Evolutionary conservation across 2,888 invertebrate species (phyloP), one percentile per base, ranked within the genome.

Genomic region (Aporophyla lueneburgensis): DNA sequence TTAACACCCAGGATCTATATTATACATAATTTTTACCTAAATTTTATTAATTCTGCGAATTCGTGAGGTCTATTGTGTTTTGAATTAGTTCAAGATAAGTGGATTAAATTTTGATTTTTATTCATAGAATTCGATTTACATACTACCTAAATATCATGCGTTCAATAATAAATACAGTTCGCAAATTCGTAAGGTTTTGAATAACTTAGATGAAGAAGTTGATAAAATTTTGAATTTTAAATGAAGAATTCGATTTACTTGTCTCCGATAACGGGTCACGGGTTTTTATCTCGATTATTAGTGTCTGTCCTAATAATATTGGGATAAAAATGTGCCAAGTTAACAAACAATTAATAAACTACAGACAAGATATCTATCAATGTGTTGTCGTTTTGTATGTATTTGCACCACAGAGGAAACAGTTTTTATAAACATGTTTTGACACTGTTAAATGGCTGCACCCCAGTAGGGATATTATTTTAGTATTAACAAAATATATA

Each of bases 281-380:
- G 5, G 14, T 56, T 71, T 71, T 77, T 77, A 63, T 78, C 43
- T 71, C 33, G n/a, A 66, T 51, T 43, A 56, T 68, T 71, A 21
- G 19, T 14, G 14, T 43, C 9, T 33, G 24, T 53, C 21, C 1
- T 70, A 21, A 24, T 61, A 24, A 24, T 71, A 71, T 49, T 58
- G 58, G 33, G 46, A 71, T 71, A 71, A 72, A 79, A 65, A 61
- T 54, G 65, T 79, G 72, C 58, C 53, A 53, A 51, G 49, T 24
- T 40, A 33, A 24, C n/a, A 58, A 71, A 49, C 2, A 43, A 33
- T 24, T 14, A n/a, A 43, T 14, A 9, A n/a, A 51, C n/a, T 27
- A 58, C 5, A 43, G 0, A 43, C 63, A 43, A 58, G 9, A 43
- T n/a, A 65, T 46, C n/a, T 40, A 19, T 46, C 5, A 59, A 27